Conservation (phyloP, 2,113 vertebrate species). For the Thalassoma bifasciatum region DNA sequence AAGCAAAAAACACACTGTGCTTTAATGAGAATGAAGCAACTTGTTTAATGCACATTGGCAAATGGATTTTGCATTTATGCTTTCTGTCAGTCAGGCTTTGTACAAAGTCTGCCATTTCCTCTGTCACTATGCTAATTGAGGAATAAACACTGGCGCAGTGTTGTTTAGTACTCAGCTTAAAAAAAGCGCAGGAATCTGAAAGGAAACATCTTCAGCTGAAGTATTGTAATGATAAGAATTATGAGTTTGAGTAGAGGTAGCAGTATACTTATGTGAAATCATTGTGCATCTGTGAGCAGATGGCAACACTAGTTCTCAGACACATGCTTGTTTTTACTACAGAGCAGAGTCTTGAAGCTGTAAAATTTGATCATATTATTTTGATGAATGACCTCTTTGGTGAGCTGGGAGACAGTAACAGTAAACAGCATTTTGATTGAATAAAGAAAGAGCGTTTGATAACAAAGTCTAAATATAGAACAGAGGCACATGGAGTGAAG, state of each 20-base stretch:
- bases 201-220: constrained; percentile 7
- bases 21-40: constrained; percentile 74
- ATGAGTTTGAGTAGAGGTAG: background rate
- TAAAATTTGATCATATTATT: constrained; percentile 16
- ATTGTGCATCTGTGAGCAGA: background rate
- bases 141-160: constrained; percentile 51
- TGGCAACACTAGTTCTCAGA: background rate
- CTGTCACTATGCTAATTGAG: constrained; percentile 50
- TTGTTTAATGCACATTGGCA: constrained; percentile 72
- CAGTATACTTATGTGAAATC: background rate
- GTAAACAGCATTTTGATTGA: background rate
- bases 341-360: background rate
- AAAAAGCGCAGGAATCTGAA: constrained; percentile 10
- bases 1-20: constrained; percentile 64
- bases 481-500: background rate
- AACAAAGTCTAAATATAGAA: background rate
- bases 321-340: background rate
- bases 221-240: background rate
- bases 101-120: constrained; percentile 58
- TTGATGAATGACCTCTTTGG: background rate
- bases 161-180: constrained; percentile 10
- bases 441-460: background rate
- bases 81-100: constrained; percentile 81
- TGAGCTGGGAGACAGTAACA: background rate
- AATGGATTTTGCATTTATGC: constrained; percentile 74